phyloP scores from a whole-genome alignment of 1,140 invertebrate species.

The Monochamus saltuarius region DNA sequence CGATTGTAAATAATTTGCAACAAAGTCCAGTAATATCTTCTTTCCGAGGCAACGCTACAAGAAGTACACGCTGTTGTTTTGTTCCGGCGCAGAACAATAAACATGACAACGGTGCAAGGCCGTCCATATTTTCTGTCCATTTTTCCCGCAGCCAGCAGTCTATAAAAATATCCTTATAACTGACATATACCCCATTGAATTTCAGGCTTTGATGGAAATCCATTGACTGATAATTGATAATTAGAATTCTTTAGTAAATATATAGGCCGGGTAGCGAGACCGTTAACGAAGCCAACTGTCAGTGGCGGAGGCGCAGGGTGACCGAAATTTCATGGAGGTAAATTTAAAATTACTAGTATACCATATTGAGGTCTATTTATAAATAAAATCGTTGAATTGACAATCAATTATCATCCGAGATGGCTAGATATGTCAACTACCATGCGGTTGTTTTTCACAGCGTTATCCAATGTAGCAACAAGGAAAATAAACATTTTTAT shows the following conservation, averaged over 20 bases:
- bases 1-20: constrained; percentile 20
- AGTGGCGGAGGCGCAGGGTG: too few relatives aligned
- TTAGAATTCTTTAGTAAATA: constrained; percentile 28
- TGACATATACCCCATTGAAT: constrained; percentile 29
- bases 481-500: too few relatives aligned
- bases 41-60: constrained; percentile 23
- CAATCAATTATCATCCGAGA: too few relatives aligned
- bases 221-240: constrained; percentile 32
- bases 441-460: too few relatives aligned
- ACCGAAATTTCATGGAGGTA: too few relatives aligned
- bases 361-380: too few relatives aligned
- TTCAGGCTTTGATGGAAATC: constrained; percentile 19
- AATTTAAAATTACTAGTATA: too few relatives aligned
- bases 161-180: constrained; percentile 32
- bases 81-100: constrained; percentile 34
- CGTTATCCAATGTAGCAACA: too few relatives aligned
- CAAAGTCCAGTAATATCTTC: constrained; percentile 11
- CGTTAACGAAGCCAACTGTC: constrained; percentile 5
- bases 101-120: constrained; percentile 37
- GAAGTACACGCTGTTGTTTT: constrained; percentile 31
- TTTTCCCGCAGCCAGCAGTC: constrained; percentile 23
- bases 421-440: too few relatives aligned
- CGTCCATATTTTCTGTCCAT: constrained; percentile 30
- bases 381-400: too few relatives aligned
- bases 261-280: background rate